Base-by-base conservation (phyloP, 1,140 invertebrate genomes). In the Heliconius hermathena region DNA sequence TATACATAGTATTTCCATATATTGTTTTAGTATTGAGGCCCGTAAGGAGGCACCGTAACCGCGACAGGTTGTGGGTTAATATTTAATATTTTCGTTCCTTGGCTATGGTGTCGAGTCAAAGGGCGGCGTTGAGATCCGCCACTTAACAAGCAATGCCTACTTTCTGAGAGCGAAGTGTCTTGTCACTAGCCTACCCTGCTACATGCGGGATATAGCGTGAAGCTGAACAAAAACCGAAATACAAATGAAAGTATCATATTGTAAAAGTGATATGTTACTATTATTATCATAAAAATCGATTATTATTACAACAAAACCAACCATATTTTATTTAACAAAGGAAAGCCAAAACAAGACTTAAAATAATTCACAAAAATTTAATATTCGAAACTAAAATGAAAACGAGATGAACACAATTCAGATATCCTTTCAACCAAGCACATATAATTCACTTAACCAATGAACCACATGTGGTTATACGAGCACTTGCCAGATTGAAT, bases 381-480 rank as follows among this genome's bases (percentile, higher is more conserved):
- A 26, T 26, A 66, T 79, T 49, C 41, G 33, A 78, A n/a, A n/a
- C 20, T 72, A 36, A 77, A 77, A 54, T 72, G 46, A 78, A 66
- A 75, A 70, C 49, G 36, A 71, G 29, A 66, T 66, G 70, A 70
- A 76, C 72, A 66, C 49, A 73, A 80, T 81, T 81, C 82, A 81
- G 76, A 83, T 49, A 71, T 60, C 74, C 81, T 83, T 83, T 83
- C 74, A 81, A 77, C 80, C 71, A 71, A 82, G 79, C 22, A 85
- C 83, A 80, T 88, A 93, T 94, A 94, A 92, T 92, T 93, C 90
- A 91, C 88, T 90, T 91, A 91, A 80, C 86, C 89, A 89, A 90
- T 89, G 87, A 85, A 87, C 92, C 92, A 90, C 91, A 91, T 92
- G 91, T 88, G 85, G 92, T 80, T 88, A 83, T 83, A 83, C 81